Conservation (phyloP, 1,140 invertebrate genomes). For the Bombus terrestris region DNA sequence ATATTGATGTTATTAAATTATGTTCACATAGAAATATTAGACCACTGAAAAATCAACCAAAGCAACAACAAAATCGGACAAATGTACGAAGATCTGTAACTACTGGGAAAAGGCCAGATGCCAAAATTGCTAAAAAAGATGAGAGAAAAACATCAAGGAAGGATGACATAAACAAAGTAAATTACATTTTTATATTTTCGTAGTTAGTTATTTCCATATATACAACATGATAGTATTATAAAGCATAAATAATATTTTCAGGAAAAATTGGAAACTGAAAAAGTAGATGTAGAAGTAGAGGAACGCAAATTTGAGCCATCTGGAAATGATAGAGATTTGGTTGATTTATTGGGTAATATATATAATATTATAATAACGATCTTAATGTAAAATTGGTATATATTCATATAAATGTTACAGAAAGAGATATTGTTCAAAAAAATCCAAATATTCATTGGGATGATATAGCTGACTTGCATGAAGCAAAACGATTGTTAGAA, state of each 20-base stretch:
- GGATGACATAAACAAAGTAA: constrained; percentile 80
- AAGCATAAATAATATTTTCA: constrained; percentile 59
- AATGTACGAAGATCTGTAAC: constrained; percentile 78
- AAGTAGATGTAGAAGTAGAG: constrained; percentile 88
- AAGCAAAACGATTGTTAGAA: constrained; percentile 97
- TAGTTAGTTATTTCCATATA: neutral
- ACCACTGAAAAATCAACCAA: constrained; percentile 79
- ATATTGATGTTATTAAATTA: constrained; percentile 21
- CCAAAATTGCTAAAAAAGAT: constrained; percentile 83
- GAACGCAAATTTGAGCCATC: constrained; percentile 96
- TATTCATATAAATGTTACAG: constrained; percentile 82
- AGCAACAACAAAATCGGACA: constrained; percentile 79
- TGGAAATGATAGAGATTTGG: constrained; percentile 95
- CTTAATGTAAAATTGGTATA: constrained; percentile 12
- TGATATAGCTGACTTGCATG: constrained; percentile 97
- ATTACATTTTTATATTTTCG: constrained; percentile 1
- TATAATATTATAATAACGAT: neutral
- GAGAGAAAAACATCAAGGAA: constrained; percentile 84
- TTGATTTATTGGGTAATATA: constrained; percentile 92
- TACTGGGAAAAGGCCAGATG: constrained; percentile 74
- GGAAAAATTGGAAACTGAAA: constrained; percentile 86
- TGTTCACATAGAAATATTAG: constrained; percentile 71
- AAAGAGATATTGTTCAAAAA: constrained; percentile 98
- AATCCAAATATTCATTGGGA: constrained; percentile 98
- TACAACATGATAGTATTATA: constrained; percentile 5